Evolutionary conservation across 2,888 invertebrate species (phyloP).

Genomic region (Nipponacmea schrenckii): DNA sequence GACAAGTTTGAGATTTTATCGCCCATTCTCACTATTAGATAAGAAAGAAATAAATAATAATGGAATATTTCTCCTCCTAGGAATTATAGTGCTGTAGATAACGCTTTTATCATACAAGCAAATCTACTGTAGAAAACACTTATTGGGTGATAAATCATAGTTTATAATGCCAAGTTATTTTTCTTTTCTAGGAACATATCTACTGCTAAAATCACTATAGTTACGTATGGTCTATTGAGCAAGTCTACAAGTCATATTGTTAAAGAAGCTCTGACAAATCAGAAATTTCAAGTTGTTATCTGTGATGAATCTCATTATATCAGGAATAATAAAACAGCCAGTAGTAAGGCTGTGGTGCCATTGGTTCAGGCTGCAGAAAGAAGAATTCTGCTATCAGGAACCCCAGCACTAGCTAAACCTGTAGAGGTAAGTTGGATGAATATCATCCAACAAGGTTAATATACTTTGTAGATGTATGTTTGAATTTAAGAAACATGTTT

Average conservation of each 20-base stretch:
- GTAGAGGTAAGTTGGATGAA: conserved; percentile 61
- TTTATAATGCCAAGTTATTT: neutral
- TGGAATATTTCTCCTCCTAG: too few relatives aligned
- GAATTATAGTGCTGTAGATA: too few relatives aligned
- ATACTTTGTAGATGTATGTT: neutral
- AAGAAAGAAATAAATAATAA: too few relatives aligned
- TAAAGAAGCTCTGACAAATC: conserved; percentile 54
- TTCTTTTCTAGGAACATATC: conserved; percentile 50
- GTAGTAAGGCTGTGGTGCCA: conserved; percentile 58
- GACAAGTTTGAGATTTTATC: too few relatives aligned
- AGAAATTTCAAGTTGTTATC: conserved; percentile 59
- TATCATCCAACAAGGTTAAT: too few relatives aligned
- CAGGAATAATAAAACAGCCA: conserved; percentile 56
- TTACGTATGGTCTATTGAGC: conserved; percentile 60
- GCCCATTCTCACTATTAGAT: too few relatives aligned
- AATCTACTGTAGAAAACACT: too few relatives aligned
- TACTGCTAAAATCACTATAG: conserved; percentile 48
- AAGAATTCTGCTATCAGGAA: conserved; percentile 62
- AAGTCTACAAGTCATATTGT: conserved; percentile 51
- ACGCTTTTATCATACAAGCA: too few relatives aligned
- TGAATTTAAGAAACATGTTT: conserved; percentile 2
- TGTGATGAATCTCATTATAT: conserved; percentile 66
- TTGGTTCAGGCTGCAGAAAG: conserved; percentile 54
- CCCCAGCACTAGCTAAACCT: conserved; percentile 64
- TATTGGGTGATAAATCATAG: neutral